These are phyloP conservation scores for Agrypnus murinus DNA, from an alignment of 2,888 invertebrate species.

Conservation along the genomic window DNA sequence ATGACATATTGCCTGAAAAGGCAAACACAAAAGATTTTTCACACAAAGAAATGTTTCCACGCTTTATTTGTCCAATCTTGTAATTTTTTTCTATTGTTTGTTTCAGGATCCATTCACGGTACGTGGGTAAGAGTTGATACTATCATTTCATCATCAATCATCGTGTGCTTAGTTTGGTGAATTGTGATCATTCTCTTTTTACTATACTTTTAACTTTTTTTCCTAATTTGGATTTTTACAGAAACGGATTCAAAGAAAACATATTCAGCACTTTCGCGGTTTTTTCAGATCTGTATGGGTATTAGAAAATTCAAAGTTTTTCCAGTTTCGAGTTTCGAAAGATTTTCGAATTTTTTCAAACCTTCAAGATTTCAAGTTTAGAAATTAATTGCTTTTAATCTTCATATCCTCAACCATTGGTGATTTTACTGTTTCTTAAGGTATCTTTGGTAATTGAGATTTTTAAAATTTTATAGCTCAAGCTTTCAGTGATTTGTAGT, in stretches of 20 bases:
- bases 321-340: too few species aligned
- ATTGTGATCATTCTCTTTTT: slow-evolving; percentile 3
- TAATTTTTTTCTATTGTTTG: slow-evolving; percentile 69
- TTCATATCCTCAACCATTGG: too few species aligned
- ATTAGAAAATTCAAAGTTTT: too few species aligned
- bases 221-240: slow-evolving; percentile 3
- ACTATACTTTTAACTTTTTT: background rate
- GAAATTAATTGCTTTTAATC: too few species aligned
- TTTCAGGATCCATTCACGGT: slow-evolving; percentile 80
- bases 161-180: slow-evolving; percentile 45
- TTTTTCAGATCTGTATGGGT: too few species aligned
- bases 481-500: too few species aligned
- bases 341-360: too few species aligned
- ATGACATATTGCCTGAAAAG: slow-evolving; percentile 50
- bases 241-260: slow-evolving; percentile 9
- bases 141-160: slow-evolving; percentile 58
- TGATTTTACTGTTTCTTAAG: too few species aligned
- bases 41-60: slow-evolving; percentile 43
- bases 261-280: too few species aligned
- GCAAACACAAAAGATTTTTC: slow-evolving; percentile 43
- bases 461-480: too few species aligned
- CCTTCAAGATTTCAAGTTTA: too few species aligned
- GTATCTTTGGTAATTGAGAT: too few species aligned
- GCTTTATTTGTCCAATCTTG: slow-evolving; percentile 49
- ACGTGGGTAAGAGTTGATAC: slow-evolving; percentile 65